Percentiles rank a stretch among this genome's conserved stretches.
These are phyloP conservation scores for Hylyphantes graminicola DNA, from an alignment of 1,140 invertebrate species.

Conservation along the genomic window DNA sequence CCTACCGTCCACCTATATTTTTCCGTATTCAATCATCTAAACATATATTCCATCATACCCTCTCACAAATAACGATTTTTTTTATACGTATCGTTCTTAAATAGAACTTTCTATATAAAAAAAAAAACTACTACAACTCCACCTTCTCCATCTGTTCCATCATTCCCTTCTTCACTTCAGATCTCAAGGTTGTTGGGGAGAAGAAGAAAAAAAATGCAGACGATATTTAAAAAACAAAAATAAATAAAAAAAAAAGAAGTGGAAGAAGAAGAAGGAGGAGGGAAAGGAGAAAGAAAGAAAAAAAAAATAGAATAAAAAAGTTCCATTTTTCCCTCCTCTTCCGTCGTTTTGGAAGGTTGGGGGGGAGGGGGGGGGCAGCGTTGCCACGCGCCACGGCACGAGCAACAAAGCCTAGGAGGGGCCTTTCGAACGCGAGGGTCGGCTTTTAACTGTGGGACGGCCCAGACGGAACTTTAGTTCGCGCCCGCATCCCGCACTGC, in stretches of 20 bases:
- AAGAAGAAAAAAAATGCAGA: conserved; percentile 11
- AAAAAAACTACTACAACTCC: neutral
- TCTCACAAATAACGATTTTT: neutral
- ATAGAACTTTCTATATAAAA: neutral
- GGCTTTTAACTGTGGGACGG: conserved; percentile 57
- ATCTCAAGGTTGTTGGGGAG: conserved; percentile 36
- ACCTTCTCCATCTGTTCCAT: conserved; percentile 45
- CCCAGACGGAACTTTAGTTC: conserved; percentile 12
- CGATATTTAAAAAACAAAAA: conserved; percentile 27
- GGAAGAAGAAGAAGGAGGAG: neutral
- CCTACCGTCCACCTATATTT: conserved; percentile 10
- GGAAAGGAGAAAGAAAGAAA: neutral
- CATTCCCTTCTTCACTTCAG: conserved; percentile 2
- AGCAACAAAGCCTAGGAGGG: conserved; percentile 43
- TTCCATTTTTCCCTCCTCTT: neutral
- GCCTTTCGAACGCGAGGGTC: conserved; percentile 33
- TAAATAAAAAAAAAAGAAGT: conserved; percentile 27
- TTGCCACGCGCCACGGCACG: conserved; percentile 23
- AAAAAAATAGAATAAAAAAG: conserved; percentile 1
- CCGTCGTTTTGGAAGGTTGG: neutral
- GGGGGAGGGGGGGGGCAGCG: neutral
- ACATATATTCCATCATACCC: neutral
- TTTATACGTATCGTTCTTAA: neutral
- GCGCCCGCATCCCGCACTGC: neutral
- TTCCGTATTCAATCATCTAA: neutral